Percentiles rank a stretch among this genome's conserved stretches.
Evolutionary conservation across 2,113 vertebrate genomes (phyloP).

Genomic region (Cricetomys ansorgei): DNA sequence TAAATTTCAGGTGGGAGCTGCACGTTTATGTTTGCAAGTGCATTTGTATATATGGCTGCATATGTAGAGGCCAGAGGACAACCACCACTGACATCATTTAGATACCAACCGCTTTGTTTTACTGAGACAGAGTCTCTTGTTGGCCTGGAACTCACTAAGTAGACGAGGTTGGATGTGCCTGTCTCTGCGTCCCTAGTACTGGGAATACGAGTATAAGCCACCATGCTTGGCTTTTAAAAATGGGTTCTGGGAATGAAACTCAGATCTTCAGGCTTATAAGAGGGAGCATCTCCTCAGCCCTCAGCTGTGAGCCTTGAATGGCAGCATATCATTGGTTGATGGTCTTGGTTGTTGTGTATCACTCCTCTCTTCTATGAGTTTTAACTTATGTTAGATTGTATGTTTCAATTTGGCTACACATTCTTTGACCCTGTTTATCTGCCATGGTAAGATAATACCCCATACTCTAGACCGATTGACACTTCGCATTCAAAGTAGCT

Average conservation of each 20-base stretch:
- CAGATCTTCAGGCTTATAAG: neutral
- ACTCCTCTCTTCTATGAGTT: neutral
- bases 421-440: neutral
- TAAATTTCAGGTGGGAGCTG: accelerated
- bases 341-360: neutral
- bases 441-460: neutral
- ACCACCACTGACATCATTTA: neutral
- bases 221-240: neutral
- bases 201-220: too few relatives aligned
- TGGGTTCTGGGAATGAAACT: neutral
- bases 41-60: neutral
- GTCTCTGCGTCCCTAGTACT: neutral
- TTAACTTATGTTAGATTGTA: neutral
- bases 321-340: neutral
- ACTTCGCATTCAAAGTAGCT: neutral
- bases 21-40: too few relatives aligned
- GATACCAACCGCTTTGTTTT: neutral
- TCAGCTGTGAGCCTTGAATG: neutral
- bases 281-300: neutral
- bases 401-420: neutral
- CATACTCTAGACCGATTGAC: neutral
- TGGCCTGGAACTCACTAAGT: neutral
- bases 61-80: neutral
- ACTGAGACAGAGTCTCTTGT: neutral
- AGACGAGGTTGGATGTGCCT: too few relatives aligned